Conservation (phyloP, 2,113 vertebrate genomes). For the Dascyllus trimaculatus region DNA sequence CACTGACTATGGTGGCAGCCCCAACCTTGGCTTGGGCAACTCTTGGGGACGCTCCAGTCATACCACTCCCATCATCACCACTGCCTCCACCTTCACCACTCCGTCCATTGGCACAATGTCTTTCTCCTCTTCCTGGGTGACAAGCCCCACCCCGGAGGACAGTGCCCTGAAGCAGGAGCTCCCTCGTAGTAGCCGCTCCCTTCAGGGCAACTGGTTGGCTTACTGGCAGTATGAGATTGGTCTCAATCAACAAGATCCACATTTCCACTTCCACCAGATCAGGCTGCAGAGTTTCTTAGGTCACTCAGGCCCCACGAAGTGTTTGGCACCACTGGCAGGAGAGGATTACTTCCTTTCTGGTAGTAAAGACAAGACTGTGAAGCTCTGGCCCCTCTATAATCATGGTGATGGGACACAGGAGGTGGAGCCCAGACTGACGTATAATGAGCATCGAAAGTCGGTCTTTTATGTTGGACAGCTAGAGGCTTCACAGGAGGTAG, state of each 20-base stretch:
- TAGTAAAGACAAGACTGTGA: constrained; percentile 96
- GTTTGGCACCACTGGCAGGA: constrained; percentile 88
- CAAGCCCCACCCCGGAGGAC: constrained; percentile 83
- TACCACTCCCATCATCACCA: constrained; percentile 44
- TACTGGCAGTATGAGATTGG: constrained; percentile 99
- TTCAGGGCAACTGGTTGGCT: constrained; percentile 98
- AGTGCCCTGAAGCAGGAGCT: constrained; percentile 92
- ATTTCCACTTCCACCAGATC: constrained; percentile 98
- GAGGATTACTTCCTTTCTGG: constrained; percentile 98
- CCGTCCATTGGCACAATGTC: constrained; percentile 62
- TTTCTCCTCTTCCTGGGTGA: constrained; percentile 77
- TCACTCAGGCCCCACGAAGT: constrained; percentile 93
- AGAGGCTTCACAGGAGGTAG: constrained; percentile 91
- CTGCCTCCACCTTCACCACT: constrained; percentile 74
- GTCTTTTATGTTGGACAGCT: constrained; percentile 94
- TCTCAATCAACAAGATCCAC: constrained; percentile 93
- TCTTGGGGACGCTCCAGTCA: constrained; percentile 79
- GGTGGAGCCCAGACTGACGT: constrained; percentile 88
- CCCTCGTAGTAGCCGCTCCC: constrained; percentile 88
- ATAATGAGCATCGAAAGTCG: constrained; percentile 92
- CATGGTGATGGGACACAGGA: constrained; percentile 92
- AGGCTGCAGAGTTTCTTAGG: constrained; percentile 95
- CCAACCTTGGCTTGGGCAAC: constrained; percentile 66
- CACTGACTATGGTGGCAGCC: constrained; percentile 69
- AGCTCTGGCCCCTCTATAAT: constrained; percentile 96